These are phyloP conservation scores for Platycercus adscitus DNA, from an alignment of 2,113 vertebrate species.

Conservation along the genomic window DNA sequence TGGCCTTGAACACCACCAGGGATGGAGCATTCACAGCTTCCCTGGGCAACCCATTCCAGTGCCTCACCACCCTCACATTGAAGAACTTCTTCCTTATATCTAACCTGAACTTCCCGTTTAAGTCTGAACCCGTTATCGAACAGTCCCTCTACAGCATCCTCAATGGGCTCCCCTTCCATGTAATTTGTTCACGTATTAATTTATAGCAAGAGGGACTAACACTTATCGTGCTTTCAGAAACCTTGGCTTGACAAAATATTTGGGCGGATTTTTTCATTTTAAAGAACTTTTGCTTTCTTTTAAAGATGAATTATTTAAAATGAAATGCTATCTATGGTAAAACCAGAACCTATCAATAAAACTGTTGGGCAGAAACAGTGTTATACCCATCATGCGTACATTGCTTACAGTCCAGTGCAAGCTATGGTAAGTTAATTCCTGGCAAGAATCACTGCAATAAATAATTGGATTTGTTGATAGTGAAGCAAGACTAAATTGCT, in stretches of 20 bases:
- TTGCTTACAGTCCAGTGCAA: neutral
- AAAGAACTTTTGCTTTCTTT: neutral
- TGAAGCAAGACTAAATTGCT: slow-evolving; percentile 31
- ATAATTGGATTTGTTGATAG: slow-evolving; percentile 24
- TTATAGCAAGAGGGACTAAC: neutral
- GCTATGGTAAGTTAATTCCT: neutral
- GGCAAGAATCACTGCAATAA: neutral
- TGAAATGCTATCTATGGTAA: neutral
- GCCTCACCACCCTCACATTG: too few relatives aligned
- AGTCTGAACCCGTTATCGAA: too few relatives aligned
- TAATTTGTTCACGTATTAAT: neutral
- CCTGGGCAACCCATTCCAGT: too few relatives aligned
- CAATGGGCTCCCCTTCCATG: neutral
- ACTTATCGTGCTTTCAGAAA: neutral
- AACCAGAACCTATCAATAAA: neutral
- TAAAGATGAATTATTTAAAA: neutral
- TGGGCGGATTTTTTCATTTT: neutral
- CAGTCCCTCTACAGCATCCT: neutral
- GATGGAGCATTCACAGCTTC: too few relatives aligned
- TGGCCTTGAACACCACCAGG: too few relatives aligned
- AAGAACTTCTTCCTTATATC: too few relatives aligned
- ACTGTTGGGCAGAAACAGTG: neutral
- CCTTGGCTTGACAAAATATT: neutral
- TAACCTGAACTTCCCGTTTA: too few relatives aligned
- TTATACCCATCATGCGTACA: neutral